Base-by-base conservation (phyloP, 2,888 invertebrate species). In the Caenorhabditis afra region DNA sequence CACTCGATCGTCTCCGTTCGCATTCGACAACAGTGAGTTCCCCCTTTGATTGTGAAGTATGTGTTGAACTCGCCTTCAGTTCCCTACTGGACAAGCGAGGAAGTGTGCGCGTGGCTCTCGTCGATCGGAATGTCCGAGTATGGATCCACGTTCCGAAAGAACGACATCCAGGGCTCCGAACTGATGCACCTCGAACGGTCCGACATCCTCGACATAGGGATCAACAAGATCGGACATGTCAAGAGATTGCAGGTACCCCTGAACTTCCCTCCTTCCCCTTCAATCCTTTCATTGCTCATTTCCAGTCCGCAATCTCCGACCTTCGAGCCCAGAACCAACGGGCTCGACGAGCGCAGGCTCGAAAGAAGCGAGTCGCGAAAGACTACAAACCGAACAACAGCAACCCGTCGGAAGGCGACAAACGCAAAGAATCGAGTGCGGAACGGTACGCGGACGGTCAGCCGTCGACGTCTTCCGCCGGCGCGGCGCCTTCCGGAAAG, bases 221-320 rank as follows among this genome's bases (percentile, higher is more conserved):
- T 97, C 65, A 94, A 94, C 11, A 97, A 97, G 92, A 95, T 97
- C 61, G 97, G 97, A 0, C 97, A 97, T 91, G 94, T 97, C 37
- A 97, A 97, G 92, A 93, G 97, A 89, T 95, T 98, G 85, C 93
- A 96, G 82, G 86, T 86, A 45, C 7, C 3, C 1, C 14, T 16
- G 14, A n/a, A n/a, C n/a, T n/a, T n/a, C n/a, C n/a, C n/a, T n/a
- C n/a, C n/a, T n/a, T n/a, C n/a, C n/a, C n/a, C n/a, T n/a, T n/a
- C n/a, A n/a, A n/a, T n/a, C n/a, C n/a, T n/a, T n/a, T n/a, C n/a
- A n/a, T n/a, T n/a, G n/a, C 5, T 37, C 37, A 39, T 20, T 75
- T 76, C n/a, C 77, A 77, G 77, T 71, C 70, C 12, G 59, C 77
- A 10, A 77, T 77, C 47, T 22, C 20, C n/a, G 77, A 77, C 3